Base-by-base conservation (phyloP, 2,888 invertebrate species). In the Chrysomela aeneicollis region DNA sequence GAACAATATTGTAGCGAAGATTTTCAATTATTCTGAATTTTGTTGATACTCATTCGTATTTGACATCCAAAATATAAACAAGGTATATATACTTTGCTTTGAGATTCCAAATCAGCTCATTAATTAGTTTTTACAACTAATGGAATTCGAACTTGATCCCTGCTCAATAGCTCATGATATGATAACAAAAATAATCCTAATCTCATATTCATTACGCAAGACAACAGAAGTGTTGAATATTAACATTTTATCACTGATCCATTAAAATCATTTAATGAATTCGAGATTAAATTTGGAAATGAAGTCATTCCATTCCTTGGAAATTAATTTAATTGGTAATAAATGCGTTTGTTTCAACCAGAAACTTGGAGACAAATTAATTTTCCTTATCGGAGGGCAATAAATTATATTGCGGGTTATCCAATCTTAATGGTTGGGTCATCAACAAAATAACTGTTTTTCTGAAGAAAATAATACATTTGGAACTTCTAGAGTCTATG, bases 381-480 rank as follows among this genome's bases (percentile, higher is more conserved):
- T 73, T 71, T 66, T 37, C 59, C 66, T 72, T 72, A 71, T 73
- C 72, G 53, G 2, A 52, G 55, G 21, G 54, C 19, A 69, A 72
- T 72, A 72, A 73, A 69, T 63, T 63, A 63, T 55, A 68, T 52
- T 2, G 53, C 54, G 59, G 70, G 70, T 70, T 70, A 76, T 76
- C 76, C 32, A 21, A n/a, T 10, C 21, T 54, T 68, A 63, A 67
- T 68, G 72, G 69, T 67, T 69, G 72, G 73, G 75, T 73, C 74
- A 65, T 47, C 61, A 49, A 35, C 64, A 62, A 67, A 49, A 35
- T 49, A 42, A 42, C 12, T 10, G 1, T 42, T 3, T 42, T n/a
- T 15, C 2, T 42, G 12, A 8, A 4, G 15, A 42, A 15, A 42
- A 42, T 42, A n/a, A 42, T 15, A 42, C 15, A n/a, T 3, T 10